phyloP scores from a whole-genome alignment of 2,888 invertebrate species.

The Rhagophthalmus giganteus region DNA sequence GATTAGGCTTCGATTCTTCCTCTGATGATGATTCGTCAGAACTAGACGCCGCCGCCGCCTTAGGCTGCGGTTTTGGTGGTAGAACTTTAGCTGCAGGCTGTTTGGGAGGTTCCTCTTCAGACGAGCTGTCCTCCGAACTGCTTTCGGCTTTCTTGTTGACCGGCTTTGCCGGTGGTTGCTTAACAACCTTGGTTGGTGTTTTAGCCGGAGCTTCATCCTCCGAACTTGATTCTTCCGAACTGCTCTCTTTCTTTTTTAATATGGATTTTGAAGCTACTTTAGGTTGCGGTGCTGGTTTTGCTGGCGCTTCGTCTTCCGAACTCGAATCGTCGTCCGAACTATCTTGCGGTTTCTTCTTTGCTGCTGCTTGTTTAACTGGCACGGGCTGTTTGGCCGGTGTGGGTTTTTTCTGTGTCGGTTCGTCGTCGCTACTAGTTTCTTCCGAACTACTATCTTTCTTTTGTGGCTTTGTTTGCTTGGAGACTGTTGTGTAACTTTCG shows the following conservation, averaged over 20 bases:
- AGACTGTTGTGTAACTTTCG: conserved; percentile 29
- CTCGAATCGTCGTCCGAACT: conserved; percentile 44
- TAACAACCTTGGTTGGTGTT: conserved; percentile 36
- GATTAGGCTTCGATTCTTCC: conserved; percentile 44
- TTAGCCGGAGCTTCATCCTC: conserved; percentile 29
- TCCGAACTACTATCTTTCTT: conserved; percentile 34
- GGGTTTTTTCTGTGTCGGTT: conserved; percentile 18
- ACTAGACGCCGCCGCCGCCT: conserved; percentile 49
- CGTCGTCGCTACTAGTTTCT: conserved; percentile 38
- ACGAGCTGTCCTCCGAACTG: conserved; percentile 53
- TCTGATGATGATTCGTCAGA: conserved; percentile 54
- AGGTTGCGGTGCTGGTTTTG: conserved; percentile 2
- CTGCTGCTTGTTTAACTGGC: conserved; percentile 11
- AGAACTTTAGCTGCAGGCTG: conserved; percentile 35
- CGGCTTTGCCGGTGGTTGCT: not conserved
- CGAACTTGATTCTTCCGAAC: conserved; percentile 11
- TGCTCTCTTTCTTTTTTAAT: conserved; percentile 3
- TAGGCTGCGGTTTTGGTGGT: not conserved
- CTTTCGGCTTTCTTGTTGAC: conserved; percentile 4
- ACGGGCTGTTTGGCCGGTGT: conserved; percentile 5
- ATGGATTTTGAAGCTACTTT: not conserved
- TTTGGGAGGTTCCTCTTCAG: conserved; percentile 51
- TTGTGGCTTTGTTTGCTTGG: conserved; percentile 26
- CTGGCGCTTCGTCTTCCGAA: conserved; percentile 29
- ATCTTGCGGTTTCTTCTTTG: conserved; percentile 37